These are phyloP conservation scores for Ostrea denselamellosa DNA, from an alignment of 1,140 invertebrate genomes.

Conservation along the genomic window DNA sequence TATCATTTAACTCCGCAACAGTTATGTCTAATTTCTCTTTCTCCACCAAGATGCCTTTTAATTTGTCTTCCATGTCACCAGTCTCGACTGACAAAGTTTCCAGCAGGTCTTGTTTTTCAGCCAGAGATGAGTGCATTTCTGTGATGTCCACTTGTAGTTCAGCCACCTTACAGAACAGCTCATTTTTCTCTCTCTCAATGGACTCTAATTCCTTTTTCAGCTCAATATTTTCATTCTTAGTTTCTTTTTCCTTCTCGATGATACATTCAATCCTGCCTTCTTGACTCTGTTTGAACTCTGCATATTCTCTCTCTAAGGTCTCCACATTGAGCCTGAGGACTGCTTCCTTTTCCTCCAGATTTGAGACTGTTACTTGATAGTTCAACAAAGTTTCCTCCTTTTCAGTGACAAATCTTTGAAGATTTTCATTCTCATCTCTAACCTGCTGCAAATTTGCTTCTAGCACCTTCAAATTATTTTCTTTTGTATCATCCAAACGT, in stretches of 20 bases:
- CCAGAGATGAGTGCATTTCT: not conserved
- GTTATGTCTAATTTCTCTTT: not conserved
- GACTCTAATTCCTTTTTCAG: conserved; percentile 25
- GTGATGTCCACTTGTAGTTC: conserved; percentile 8
- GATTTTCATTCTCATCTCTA: conserved; percentile 28
- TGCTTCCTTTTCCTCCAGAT: conserved; percentile 19
- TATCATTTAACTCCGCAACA: conserved; percentile 15
- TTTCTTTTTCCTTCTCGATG: conserved; percentile 5
- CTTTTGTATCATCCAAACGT: conserved; percentile 24
- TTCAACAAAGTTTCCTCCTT: not conserved
- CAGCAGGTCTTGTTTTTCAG: conserved; percentile 11
- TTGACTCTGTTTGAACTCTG: conserved; percentile 11
- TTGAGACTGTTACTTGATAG: not conserved
- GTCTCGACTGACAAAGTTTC: not conserved
- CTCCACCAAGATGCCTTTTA: not conserved
- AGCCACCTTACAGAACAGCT: conserved; percentile 37
- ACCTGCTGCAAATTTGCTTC: conserved; percentile 44
- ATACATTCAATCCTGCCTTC: not conserved
- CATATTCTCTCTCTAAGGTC: conserved; percentile 33
- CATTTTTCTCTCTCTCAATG: not conserved
- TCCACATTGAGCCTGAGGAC: not conserved
- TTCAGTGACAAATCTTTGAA: not conserved
- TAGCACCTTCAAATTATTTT: not conserved
- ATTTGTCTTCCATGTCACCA: conserved; percentile 6
- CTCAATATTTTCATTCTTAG: not conserved